These are phyloP conservation scores for Siphamia tubifer DNA, from an alignment of 2,113 vertebrate genomes.

Conservation along the genomic window DNA sequence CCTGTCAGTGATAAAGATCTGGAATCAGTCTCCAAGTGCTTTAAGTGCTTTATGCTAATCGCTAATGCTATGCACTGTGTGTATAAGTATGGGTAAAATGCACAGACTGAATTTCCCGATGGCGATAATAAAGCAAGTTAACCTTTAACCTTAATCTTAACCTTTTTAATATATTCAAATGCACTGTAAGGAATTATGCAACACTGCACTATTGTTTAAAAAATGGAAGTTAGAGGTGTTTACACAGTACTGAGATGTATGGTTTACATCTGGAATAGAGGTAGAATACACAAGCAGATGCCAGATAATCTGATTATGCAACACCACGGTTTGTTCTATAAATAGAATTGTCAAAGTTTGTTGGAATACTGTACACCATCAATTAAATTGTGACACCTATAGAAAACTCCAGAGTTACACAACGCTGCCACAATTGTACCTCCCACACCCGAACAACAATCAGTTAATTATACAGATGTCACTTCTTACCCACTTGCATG, in stretches of 20 bases:
- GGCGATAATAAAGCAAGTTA: no score
- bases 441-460: slow-evolving; percentile 47
- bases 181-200: no score
- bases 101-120: no score
- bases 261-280: background rate
- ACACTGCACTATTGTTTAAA: background rate
- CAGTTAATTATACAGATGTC: slow-evolving; percentile 62
- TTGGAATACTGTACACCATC: slow-evolving; percentile 5
- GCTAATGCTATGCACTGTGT: no score
- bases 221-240: background rate
- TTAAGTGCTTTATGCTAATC: no score
- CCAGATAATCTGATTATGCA: slow-evolving; percentile 4
- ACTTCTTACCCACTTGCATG: slow-evolving; percentile 41
- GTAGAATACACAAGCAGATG: background rate
- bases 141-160: no score
- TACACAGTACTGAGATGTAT: background rate
- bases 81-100: no score
- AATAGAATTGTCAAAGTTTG: slow-evolving; percentile 18
- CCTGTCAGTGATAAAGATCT: no score
- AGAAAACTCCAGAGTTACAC: background rate
- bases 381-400: slow-evolving; percentile 27
- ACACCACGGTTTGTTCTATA: background rate
- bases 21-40: no score
- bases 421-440: slow-evolving; percentile 29
- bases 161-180: no score